Conservation (phyloP, 2,888 invertebrate species). For the Protophormia terraenovae region DNA sequence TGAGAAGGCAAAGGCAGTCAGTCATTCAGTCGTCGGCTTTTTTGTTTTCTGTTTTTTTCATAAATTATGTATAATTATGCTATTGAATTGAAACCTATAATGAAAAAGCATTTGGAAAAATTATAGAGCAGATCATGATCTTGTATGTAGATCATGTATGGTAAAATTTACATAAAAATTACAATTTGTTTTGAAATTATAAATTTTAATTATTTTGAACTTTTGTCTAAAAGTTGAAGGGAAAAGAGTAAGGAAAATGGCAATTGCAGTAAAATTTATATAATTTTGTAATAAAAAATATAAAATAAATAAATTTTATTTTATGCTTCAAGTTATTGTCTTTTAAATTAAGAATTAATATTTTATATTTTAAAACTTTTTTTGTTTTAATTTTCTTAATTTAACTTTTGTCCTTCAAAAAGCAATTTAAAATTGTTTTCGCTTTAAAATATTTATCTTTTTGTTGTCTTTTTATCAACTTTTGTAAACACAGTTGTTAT, state of each 20-base stretch:
- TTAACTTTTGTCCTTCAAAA: too few species aligned
- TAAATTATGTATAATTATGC: constrained; percentile 14
- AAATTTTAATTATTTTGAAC: constrained; percentile 18
- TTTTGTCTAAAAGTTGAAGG: not conserved
- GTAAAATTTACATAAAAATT: constrained; percentile 3
- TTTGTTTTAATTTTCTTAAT: too few species aligned
- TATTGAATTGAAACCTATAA: not conserved
- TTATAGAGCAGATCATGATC: constrained; percentile 7
- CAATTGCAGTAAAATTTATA: not conserved
- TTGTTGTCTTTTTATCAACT: too few species aligned
- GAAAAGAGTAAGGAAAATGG: not conserved
- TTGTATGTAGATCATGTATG: constrained; percentile 9
- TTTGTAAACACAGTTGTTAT: too few species aligned
- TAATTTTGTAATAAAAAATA: too few species aligned
- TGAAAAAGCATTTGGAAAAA: not conserved
- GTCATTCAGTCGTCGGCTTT: too few species aligned
- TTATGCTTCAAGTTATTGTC: too few species aligned
- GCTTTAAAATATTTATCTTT: too few species aligned
- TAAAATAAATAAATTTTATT: too few species aligned
- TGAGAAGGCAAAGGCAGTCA: not conserved
- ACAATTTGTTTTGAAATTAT: not conserved
- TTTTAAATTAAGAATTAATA: too few species aligned
- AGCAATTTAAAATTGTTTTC: too few species aligned
- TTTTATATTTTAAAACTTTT: too few species aligned
- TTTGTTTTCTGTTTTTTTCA: not conserved